Conservation (phyloP, 2,888 invertebrate genomes). For the Zhuqinia jingwanae region DNA sequence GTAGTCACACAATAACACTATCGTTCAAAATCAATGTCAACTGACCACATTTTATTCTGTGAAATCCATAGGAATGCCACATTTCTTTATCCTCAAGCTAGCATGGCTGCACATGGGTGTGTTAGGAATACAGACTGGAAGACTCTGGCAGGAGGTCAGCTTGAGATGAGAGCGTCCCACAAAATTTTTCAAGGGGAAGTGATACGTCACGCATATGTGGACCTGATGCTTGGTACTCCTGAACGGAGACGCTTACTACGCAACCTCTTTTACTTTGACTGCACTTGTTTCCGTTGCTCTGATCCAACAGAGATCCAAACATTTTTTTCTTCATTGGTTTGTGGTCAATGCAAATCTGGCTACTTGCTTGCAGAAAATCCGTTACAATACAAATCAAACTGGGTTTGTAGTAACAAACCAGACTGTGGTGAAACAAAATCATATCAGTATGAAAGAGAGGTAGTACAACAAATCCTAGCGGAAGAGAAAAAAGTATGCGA, state of each 20-base stretch:
- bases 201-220: conserved; percentile 71
- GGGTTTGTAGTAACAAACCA: conserved; percentile 64
- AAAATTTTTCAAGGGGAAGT: conserved; percentile 58
- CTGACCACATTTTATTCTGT: conserved; percentile 5
- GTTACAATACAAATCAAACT: conserved; percentile 64
- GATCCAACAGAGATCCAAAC: conserved; percentile 73
- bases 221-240: conserved; percentile 69
- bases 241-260: conserved; percentile 56
- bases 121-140: conserved; percentile 72
- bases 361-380: conserved; percentile 70
- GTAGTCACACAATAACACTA: not conserved
- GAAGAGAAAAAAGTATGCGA: conserved; percentile 68
- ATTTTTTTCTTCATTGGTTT: conserved; percentile 75
- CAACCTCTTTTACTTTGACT: conserved; percentile 71
- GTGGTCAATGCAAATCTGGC: conserved; percentile 70
- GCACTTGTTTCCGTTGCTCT: conserved; percentile 69
- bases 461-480: conserved; percentile 42
- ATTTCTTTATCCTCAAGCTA: conserved; percentile 69
- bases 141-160: conserved; percentile 54
- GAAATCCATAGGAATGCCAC: conserved; percentile 68
- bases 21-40: not conserved
- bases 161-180: conserved; percentile 71
- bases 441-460: conserved; percentile 53
- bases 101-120: conserved; percentile 75
- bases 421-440: conserved; percentile 54